phyloP scores from a whole-genome alignment of 2,797 vertebrate species.

The Propithecus perrieri region DNA sequence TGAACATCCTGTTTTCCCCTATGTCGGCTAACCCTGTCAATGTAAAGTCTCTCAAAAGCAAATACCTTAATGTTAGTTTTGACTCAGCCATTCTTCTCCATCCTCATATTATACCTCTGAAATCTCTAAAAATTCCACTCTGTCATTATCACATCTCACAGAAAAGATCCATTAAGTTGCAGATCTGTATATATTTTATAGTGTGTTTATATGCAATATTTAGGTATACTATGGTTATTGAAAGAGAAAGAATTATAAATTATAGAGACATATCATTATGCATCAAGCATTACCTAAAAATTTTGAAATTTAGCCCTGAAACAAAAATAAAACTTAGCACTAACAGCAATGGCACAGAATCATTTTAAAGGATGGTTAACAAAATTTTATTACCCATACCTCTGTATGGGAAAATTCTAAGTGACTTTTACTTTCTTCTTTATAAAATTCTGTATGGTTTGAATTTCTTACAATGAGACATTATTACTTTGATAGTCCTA shows the following conservation, averaged over 20 bases:
- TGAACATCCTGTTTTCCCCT: neutral
- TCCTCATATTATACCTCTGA: neutral
- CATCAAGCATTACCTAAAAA: neutral
- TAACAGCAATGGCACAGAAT: neutral
- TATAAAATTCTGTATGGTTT: constrained; percentile 5
- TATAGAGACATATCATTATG: neutral
- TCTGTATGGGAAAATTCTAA: constrained; percentile 13
- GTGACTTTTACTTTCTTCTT: constrained; percentile 38
- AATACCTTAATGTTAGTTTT: constrained; percentile 9
- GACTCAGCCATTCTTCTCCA: neutral
- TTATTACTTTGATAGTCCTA: constrained; percentile 17
- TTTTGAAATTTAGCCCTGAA: neutral
- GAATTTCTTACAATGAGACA: neutral
- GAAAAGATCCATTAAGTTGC: neutral
- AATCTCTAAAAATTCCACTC: neutral
- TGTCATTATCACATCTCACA: neutral
- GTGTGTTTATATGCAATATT: neutral
- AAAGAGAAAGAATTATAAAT: neutral
- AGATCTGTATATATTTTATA: neutral
- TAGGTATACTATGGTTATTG: neutral
- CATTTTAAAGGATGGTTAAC: neutral
- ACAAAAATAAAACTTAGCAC: constrained; percentile 36
- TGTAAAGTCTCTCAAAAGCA: neutral
- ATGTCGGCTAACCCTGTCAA: neutral
- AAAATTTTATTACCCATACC: constrained; percentile 17